Conservation (phyloP, 2,113 vertebrate genomes). For the Elephantulus edwardii region DNA sequence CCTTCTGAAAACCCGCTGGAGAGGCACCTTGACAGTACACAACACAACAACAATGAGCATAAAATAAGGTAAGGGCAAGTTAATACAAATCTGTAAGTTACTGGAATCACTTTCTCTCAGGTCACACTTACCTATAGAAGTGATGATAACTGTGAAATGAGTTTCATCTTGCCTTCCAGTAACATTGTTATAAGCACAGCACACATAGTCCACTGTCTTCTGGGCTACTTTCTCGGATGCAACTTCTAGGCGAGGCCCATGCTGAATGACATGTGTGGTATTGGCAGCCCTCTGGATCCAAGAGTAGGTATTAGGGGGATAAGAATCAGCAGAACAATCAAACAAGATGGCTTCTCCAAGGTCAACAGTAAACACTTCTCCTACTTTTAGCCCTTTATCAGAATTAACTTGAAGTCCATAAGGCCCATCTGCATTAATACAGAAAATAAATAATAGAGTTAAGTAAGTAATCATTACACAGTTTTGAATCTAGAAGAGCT, state of each 20-base stretch:
- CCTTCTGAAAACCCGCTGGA: no score
- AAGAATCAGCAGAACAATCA: conserved; percentile 95
- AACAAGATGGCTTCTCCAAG: conserved; percentile 91
- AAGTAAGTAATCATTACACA: conserved; percentile 39
- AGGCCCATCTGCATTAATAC: conserved; percentile 90
- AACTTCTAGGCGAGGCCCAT: conserved; percentile 91
- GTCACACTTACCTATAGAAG: conserved; percentile 85
- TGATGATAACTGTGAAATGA: conserved; percentile 91
- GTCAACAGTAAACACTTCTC: conserved; percentile 93
- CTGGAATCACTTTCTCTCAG: not conserved
- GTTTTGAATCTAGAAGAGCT: not conserved
- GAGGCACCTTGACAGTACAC: no score
- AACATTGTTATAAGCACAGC: conserved; percentile 93
- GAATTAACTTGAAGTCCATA: conserved; percentile 94
- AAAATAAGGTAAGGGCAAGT: not conserved
- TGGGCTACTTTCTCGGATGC: conserved; percentile 85
- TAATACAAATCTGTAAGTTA: not conserved
- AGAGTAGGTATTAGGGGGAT: conserved; percentile 94
- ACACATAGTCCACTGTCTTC: conserved; percentile 89
- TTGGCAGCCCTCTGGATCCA: conserved; percentile 93
- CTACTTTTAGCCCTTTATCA: conserved; percentile 89
- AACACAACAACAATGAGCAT: no score
- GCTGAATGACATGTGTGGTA: conserved; percentile 86
- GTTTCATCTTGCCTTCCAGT: conserved; percentile 92
- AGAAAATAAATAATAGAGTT: not conserved